Evolutionary conservation across 2,797 vertebrate genomes (phyloP), one percentile per base, ranked within the genome.

Genomic region (Amazona ochrocephala): DNA sequence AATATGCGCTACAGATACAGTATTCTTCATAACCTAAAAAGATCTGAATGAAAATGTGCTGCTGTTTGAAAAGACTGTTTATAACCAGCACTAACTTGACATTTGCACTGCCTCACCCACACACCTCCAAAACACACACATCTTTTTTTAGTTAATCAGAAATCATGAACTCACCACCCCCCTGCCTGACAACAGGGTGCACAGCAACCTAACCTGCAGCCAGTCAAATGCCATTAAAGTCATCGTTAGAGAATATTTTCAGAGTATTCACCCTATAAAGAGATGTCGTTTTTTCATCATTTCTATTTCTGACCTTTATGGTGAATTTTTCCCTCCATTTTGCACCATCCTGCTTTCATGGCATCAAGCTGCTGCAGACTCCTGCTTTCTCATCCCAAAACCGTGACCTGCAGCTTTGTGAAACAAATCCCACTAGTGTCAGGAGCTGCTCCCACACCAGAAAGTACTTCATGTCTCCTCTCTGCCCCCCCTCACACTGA

Each of bases 21-120:
- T 95, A 97, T 88, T 96, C 90, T 95, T 95, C 95, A 72, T 87
- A 97, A 92, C 95, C 94, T 95, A 95, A 87, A 93, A 96, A 95
- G 95, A 92, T 95, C 97, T 98, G 96, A 97, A 96, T 97, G 97
- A 96, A 97, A 97, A 97, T 95, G 84, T 77, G 90, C 91, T 79
- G 93, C 93, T 86, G 95, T 95, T 93, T 86, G 67, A 94, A 95
- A 94, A 87, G 58, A 78, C 92, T 94, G 94, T 89, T 91, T 93
- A 92, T 77, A 96, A 93, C 95, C 56, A 67, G 82, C 9, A 48
- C 79, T 86, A 75, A 91, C 93, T 91, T 95, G 93, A 95, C 93
- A 92, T 89, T 93, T 93, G 84, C 88, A 90, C 84, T 48, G 66
- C 73, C 73, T 96, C 92, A 54, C 88, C 87, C 87, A 85, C 73